Evolutionary conservation across 2,888 invertebrate genomes (phyloP).

Genomic region (Agapostemon virescens): DNA sequence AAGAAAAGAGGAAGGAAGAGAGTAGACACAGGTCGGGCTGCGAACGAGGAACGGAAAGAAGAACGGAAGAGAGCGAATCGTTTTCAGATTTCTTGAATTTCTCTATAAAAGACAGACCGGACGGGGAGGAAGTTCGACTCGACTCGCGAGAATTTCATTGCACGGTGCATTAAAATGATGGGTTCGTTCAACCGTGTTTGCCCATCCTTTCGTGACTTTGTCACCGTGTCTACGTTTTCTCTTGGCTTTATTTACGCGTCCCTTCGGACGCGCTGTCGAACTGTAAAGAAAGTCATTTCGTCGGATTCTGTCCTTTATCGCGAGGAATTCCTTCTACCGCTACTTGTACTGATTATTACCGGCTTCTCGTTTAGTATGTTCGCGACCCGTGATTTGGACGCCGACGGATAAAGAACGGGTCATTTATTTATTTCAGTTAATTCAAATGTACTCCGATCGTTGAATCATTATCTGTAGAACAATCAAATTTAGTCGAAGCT

Average conservation of each 20-base stretch:
- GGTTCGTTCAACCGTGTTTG: constrained; percentile 51
- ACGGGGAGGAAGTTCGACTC: constrained; percentile 19
- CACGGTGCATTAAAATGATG: constrained; percentile 45
- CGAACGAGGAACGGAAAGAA: not conserved
- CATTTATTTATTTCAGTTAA: not conserved
- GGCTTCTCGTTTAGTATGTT: not conserved
- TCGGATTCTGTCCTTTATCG: not conserved
- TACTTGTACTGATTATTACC: not conserved
- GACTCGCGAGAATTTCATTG: constrained; percentile 46
- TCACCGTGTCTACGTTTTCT: constrained; percentile 22
- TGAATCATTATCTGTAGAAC: not conserved
- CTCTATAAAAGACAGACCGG: constrained; percentile 45
- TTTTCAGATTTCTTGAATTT: constrained; percentile 47
- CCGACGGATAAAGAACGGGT: not conserved
- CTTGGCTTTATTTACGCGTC: constrained; percentile 31
- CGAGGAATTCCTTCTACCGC: not conserved
- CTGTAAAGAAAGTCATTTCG: constrained; percentile 3
- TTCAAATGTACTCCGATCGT: not conserved
- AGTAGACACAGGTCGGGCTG: not conserved
- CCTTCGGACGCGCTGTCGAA: not conserved
- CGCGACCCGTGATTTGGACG: not conserved
- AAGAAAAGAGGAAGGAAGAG: too few relatives aligned
- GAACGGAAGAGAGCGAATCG: constrained; percentile 21
- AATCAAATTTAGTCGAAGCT: too few relatives aligned
- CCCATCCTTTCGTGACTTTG: constrained; percentile 27